Conservation (phyloP, 2,113 vertebrate species). For the Rhombomys opimus region DNA sequence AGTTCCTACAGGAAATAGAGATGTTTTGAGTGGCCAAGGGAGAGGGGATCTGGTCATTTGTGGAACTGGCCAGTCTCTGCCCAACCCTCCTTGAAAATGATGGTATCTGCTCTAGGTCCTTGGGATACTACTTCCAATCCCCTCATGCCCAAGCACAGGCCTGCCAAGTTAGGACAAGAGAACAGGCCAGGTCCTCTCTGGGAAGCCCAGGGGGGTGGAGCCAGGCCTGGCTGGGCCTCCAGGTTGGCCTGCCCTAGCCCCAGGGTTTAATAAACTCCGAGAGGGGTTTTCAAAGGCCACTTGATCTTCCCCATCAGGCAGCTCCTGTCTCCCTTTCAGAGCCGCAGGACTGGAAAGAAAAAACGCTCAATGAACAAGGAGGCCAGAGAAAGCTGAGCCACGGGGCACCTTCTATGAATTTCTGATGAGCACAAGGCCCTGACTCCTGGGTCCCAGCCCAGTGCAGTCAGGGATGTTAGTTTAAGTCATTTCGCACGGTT, state of each 20-base stretch:
- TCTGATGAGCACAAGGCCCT: slow-evolving; percentile 84
- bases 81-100: neutral
- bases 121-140: neutral
- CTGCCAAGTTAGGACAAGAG: slow-evolving; percentile 48
- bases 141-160: neutral
- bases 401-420: slow-evolving; percentile 86
- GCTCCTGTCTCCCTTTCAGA: slow-evolving; percentile 84
- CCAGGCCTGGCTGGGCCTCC: slow-evolving; percentile 64
- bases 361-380: slow-evolving; percentile 79
- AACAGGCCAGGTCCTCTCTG: slow-evolving; percentile 27
- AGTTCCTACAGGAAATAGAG: neutral
- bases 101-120: neutral
- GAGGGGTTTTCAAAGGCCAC: slow-evolving; percentile 83
- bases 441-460: slow-evolving; percentile 83
- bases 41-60: neutral
- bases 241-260: slow-evolving; percentile 72
- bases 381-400: slow-evolving; percentile 81
- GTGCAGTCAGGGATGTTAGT: slow-evolving; percentile 86
- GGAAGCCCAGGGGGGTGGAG: slow-evolving; percentile 24
- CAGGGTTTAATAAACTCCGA: slow-evolving; percentile 81
- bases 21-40: neutral
- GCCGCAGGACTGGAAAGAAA: slow-evolving; percentile 81
- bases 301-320: slow-evolving; percentile 84
- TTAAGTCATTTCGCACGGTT: slow-evolving; percentile 87
- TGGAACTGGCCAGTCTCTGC: neutral